Base-by-base conservation (phyloP, 2,797 vertebrate species). In the Erithacus rubecula region DNA sequence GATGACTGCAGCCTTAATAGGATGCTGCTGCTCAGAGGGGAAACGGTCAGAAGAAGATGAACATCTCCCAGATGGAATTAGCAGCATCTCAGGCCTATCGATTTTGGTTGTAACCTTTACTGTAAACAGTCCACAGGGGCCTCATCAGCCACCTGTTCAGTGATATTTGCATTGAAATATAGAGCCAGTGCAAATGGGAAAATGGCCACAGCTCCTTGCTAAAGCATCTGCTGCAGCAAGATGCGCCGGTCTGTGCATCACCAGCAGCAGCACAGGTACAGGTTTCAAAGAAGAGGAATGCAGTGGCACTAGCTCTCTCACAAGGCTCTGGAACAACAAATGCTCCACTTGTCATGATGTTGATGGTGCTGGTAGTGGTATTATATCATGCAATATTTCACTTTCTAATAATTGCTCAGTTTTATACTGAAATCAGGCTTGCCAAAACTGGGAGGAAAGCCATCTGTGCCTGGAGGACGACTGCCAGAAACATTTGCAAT, bases 21-120 rank as follows among this genome's bases (percentile, higher is more conserved):
- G 90, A 96, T 90, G 87, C 91, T 96, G 95, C 87, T 89, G 94
- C 94, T 97, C 89, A 80, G 96, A 96, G 96, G 52, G 93, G 85
- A 88, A 83, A 84, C 43, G 64, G 87, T 94, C 81, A 76, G 80
- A 94, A 95, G 94, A 69, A 95, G 97, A 96, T 53, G 87, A 97
- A 96, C 90, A 75, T 95, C 97, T 96, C 93, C 95, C 94, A 94
- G 67, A 68, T 83, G 93, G 94, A 97, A 97, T 96, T 88, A 98
- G 87, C 92, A 92, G 85, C 22, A n/a, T 87, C 96, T 83, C 65
- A 95, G 94, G 97, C 96, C 96, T 95, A 98, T 97, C 83, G 97
- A 97, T 97, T 96, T 92, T 96, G 97, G 97, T 97, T 96, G 97
- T 98, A 97, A 97, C 94, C 96, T 97, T 96, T 91, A 87, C 95